These are phyloP conservation scores for Poecilia wingei DNA, from an alignment of 2,797 vertebrate genomes.

Conservation along the genomic window DNA sequence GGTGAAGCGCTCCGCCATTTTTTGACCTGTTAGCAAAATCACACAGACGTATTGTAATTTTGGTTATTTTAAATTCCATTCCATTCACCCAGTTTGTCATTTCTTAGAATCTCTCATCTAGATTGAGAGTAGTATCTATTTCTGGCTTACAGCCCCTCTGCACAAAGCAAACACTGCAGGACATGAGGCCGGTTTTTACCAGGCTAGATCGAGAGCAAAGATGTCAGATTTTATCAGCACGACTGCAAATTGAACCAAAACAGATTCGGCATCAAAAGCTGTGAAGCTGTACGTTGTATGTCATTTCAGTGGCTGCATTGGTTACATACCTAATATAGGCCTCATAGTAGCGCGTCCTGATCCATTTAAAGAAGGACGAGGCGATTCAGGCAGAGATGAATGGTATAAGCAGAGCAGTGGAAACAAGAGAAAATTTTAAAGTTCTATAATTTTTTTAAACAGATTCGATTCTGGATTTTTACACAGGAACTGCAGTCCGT, in stretches of 20 bases:
- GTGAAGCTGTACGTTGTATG: not conserved
- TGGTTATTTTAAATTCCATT: not conserved
- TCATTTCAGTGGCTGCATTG: not conserved
- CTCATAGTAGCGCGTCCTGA: slow-evolving; percentile 94
- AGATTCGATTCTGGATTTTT: not conserved
- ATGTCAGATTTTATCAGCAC: not conserved
- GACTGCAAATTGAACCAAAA: not conserved
- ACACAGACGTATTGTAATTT: not conserved
- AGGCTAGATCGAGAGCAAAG: not conserved
- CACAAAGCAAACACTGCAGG: too few species aligned
- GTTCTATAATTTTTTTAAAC: not conserved
- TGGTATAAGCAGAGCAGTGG: slow-evolving; percentile 8
- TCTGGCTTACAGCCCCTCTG: too few species aligned
- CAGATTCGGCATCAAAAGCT: not conserved
- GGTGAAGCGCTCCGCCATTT: slow-evolving; percentile 81
- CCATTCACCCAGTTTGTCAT: not conserved
- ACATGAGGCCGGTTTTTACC: too few species aligned
- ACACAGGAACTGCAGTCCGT: not conserved
- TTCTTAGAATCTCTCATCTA: not conserved
- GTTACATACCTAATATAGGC: slow-evolving; percentile 91
- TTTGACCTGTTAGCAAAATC: slow-evolving; percentile 82
- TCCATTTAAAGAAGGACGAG: slow-evolving; percentile 53
- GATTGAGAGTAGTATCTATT: not conserved
- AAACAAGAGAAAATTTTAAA: slow-evolving; percentile 7
- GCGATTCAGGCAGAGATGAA: slow-evolving; percentile 9